phyloP scores from a whole-genome alignment of 2,113 vertebrate species.

The Etheostoma cragini region DNA sequence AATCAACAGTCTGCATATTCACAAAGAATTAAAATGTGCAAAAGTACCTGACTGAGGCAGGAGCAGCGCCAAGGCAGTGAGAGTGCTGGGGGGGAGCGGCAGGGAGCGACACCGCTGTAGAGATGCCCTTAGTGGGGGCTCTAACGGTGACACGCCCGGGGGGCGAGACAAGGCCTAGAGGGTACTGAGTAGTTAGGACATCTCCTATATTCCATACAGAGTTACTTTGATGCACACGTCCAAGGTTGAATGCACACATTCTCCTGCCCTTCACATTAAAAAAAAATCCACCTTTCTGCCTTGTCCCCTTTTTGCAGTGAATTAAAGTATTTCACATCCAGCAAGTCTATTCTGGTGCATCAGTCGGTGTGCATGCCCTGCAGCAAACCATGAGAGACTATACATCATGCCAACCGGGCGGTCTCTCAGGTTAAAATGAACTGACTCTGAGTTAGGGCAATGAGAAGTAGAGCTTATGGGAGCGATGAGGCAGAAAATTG shows the following conservation, averaged over 20 bases:
- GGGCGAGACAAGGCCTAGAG: constrained; percentile 85
- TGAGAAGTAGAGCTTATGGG: constrained; percentile 79
- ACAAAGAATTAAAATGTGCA: constrained; percentile 12
- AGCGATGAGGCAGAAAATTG: constrained; percentile 81
- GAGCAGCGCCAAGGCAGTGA: constrained; percentile 82
- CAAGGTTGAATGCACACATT: constrained; percentile 48
- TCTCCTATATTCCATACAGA: constrained; percentile 42
- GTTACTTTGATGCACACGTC: constrained; percentile 26
- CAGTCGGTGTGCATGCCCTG: constrained; percentile 61
- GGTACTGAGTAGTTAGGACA: constrained; percentile 77
- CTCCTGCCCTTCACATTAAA: constrained; percentile 51
- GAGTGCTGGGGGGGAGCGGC: constrained; percentile 86
- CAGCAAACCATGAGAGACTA: constrained; percentile 74
- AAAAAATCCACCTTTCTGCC: constrained; percentile 34
- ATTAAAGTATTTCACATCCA: constrained; percentile 69
- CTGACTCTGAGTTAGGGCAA: constrained; percentile 77
- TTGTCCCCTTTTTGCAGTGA: constrained; percentile 55
- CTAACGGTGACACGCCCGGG: constrained; percentile 80
- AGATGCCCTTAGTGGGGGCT: constrained; percentile 85
- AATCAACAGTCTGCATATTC: constrained; percentile 20
- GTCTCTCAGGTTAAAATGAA: constrained; percentile 76
- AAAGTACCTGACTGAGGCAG: constrained; percentile 81
- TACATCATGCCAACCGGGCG: constrained; percentile 73
- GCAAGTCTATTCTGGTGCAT: constrained; percentile 70
- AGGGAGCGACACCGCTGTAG: constrained; percentile 90